Evolutionary conservation across 2,113 vertebrate species (phyloP).

Genomic region (Rostratula benghalensis): DNA sequence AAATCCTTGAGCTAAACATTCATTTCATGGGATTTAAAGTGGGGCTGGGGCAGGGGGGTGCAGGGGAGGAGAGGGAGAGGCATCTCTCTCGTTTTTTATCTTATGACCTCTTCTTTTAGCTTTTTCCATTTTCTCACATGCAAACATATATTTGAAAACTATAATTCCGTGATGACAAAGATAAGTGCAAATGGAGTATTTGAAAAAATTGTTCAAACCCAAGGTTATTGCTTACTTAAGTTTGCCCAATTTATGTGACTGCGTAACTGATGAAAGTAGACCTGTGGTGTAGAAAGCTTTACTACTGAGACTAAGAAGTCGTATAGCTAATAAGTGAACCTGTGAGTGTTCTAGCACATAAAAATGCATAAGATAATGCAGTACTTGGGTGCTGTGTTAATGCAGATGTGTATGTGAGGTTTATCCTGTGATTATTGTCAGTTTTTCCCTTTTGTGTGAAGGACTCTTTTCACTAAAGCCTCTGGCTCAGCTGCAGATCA

Average conservation of each 20-base stretch:
- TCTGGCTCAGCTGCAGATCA: background rate
- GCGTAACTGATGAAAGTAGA: background rate
- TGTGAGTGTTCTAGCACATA: background rate
- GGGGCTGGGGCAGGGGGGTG: too few relatives aligned
- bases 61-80: fast-evolving
- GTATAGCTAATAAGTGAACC: background rate
- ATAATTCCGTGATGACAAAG: background rate
- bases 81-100: slow-evolving; percentile 19
- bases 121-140: slow-evolving; percentile 35
- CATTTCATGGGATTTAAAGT: slow-evolving; percentile 80
- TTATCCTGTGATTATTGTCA: slow-evolving; percentile 24
- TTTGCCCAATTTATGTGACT: background rate
- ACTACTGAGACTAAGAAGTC: background rate
- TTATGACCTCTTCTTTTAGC: slow-evolving; percentile 59
- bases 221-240: background rate
- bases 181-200: background rate
- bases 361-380: background rate
- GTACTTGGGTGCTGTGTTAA: background rate
- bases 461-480: slow-evolving; percentile 7
- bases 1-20: slow-evolving; percentile 84
- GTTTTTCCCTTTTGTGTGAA: slow-evolving; percentile 8
- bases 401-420: background rate
- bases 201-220: background rate
- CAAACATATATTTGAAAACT: slow-evolving; percentile 48
- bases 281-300: background rate